Conservation (phyloP, 37 sponge, comb jelly and placozoan species). For the Oscarella lobularis region DNA sequence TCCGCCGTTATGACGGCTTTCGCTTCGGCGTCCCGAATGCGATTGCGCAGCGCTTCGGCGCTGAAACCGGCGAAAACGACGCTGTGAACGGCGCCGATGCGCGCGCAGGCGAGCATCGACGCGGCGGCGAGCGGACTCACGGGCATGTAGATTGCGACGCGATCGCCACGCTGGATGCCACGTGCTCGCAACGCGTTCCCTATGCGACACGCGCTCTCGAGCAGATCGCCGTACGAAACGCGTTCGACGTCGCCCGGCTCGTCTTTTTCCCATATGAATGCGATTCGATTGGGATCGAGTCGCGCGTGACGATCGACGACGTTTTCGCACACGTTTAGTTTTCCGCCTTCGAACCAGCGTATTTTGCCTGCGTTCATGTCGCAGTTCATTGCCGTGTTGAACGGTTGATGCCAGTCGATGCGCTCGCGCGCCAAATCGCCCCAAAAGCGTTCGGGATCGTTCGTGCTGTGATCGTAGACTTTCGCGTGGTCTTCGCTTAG, state of each 20-base stretch:
- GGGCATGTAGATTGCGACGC: slow-evolving; percentile 92
- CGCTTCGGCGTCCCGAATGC: slow-evolving; percentile 56
- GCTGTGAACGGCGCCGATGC: slow-evolving; percentile 90
- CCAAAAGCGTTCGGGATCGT: slow-evolving; percentile 77
- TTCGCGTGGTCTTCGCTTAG: slow-evolving; percentile 25
- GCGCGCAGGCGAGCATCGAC: slow-evolving; percentile 88
- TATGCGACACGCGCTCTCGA: slow-evolving; percentile 75
- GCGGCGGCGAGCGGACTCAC: slow-evolving; percentile 73
- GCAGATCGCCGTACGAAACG: slow-evolving; percentile 67
- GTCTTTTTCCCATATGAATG: slow-evolving; percentile 89
- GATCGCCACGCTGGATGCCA: slow-evolving; percentile 77
- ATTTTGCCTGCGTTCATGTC: slow-evolving; percentile 51
- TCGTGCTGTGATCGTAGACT: slow-evolving; percentile 53
- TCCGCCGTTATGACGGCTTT: slow-evolving; percentile 79
- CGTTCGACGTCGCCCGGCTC: slow-evolving; percentile 57
- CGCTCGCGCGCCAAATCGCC: slow-evolving; percentile 58
- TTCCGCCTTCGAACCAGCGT: slow-evolving; percentile 78
- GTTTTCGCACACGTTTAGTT: slow-evolving; percentile 78
- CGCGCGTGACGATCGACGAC: slow-evolving; percentile 72
- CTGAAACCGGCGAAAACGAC: slow-evolving; percentile 94
- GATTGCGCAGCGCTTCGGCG: slow-evolving; percentile 72
- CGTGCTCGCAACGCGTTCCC: slow-evolving; percentile 78
- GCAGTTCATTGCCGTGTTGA: slow-evolving; percentile 63
- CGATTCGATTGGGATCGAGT: slow-evolving; percentile 40
- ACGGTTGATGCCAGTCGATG: slow-evolving; percentile 59